Conservation (phyloP, 92 coral and sea anemone species). For the Porites cylindrica region DNA sequence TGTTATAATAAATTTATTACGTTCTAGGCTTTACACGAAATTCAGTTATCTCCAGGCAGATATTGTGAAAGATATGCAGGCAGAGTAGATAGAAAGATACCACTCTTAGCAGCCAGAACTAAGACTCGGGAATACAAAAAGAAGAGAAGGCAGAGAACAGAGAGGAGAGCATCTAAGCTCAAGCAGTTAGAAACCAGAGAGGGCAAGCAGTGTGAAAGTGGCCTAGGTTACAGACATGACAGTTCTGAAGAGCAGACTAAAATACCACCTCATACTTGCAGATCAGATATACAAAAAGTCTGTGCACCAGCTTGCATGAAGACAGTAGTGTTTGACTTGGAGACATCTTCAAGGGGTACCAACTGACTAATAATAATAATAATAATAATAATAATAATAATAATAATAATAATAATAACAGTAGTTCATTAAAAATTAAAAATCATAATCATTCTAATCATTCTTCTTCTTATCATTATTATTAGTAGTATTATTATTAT, state of each 20-base stretch:
- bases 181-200: constrained; percentile 41
- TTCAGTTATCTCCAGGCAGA: too few species aligned
- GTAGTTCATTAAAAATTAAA: too few species aligned
- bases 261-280: constrained; percentile 38
- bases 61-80: too few species aligned
- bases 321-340: constrained; percentile 40
- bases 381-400: too few species aligned
- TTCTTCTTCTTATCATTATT: too few species aligned
- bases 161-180: constrained; percentile 23
- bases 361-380: too few species aligned
- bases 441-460: too few species aligned
- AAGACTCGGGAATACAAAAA: constrained; percentile 42
- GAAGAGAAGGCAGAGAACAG: constrained; percentile 15
- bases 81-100: constrained; percentile 38
- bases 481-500: too few species aligned
- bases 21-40: too few species aligned
- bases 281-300: constrained; percentile 10
- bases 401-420: too few species aligned
- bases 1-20: too few species aligned
- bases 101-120: constrained; percentile 7
- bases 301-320: not conserved
- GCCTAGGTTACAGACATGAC: constrained; percentile 8
- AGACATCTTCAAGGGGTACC: constrained; percentile 52
- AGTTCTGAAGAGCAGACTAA: not conserved
- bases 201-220: constrained; percentile 43